Conservation (phyloP, 2,888 invertebrate species). For the Xylophagus ater region DNA sequence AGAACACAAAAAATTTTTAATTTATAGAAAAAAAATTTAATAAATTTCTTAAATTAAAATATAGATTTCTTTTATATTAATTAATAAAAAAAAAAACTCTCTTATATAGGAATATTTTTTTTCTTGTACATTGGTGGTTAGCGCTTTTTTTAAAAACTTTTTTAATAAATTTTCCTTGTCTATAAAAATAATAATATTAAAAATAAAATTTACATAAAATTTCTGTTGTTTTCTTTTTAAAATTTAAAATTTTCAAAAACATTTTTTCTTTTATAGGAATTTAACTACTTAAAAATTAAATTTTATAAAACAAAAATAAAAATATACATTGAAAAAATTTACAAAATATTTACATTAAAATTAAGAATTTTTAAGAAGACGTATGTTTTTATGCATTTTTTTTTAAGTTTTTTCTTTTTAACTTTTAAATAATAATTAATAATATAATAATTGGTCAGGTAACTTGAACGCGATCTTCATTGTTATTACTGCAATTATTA, state of each 20-base stretch:
- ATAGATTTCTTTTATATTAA: conserved; percentile 4
- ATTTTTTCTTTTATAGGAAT: background rate
- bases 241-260: no score
- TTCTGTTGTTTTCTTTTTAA: no score
- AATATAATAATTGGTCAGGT: conserved; percentile 18
- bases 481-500: conserved; percentile 11
- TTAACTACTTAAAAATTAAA: conserved; percentile 6
- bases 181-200: no score
- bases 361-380: no score
- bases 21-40: background rate
- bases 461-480: conserved; percentile 21
- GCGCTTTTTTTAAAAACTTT: conserved; percentile 9
- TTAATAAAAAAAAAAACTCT: conserved; percentile 7
- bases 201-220: no score
- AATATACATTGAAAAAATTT: no score
- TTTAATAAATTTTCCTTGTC: no score
- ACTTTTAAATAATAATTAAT: conserved; percentile 1
- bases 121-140: conserved; percentile 15
- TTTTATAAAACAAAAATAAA: no score
- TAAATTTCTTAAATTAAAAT: conserved; percentile 3
- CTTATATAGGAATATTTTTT: conserved; percentile 13
- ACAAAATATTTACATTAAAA: no score
- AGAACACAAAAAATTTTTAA: background rate
- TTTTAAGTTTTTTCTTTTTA: conserved; percentile 1
- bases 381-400: background rate